Evolutionary conservation across 2,888 invertebrate species (phyloP).

Genomic region (Ichneumon xanthorius): DNA sequence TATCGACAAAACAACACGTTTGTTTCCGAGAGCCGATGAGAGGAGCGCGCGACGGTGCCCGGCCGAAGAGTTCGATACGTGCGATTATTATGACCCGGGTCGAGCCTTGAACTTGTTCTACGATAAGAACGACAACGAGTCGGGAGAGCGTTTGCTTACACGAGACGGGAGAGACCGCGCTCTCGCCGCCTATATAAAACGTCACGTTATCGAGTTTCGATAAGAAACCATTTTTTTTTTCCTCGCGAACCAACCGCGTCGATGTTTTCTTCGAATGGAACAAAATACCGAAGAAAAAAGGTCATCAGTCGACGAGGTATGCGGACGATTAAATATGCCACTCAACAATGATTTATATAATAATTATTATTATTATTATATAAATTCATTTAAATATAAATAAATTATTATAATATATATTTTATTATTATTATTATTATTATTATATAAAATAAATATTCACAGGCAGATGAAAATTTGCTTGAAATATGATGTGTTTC

Average conservation of each 20-base stretch:
- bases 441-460: background rate
- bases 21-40: slow-evolving; percentile 75
- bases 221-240: slow-evolving; percentile 49
- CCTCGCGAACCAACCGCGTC: slow-evolving; percentile 41
- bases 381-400: too few species aligned
- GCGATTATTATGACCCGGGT: slow-evolving; percentile 83
- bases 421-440: too few species aligned
- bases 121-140: slow-evolving; percentile 78
- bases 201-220: slow-evolving; percentile 63
- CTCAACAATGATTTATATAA: background rate
- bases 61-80: slow-evolving; percentile 77
- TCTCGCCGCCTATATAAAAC: slow-evolving; percentile 64
- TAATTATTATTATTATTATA: too few species aligned
- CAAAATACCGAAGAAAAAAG: slow-evolving; percentile 12
- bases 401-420: too few species aligned
- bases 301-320: slow-evolving; percentile 7
- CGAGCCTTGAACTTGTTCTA: slow-evolving; percentile 84
- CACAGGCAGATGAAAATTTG: too few species aligned
- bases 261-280: slow-evolving; percentile 47
- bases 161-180: slow-evolving; percentile 61
- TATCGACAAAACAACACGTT: slow-evolving; percentile 79
- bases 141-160: slow-evolving; percentile 60
- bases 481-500: too few species aligned
- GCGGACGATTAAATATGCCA: background rate
- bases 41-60: slow-evolving; percentile 45